These are phyloP conservation scores for Nothocercus nigrocapillus DNA, from an alignment of 2,113 vertebrate genomes.

Conservation along the genomic window DNA sequence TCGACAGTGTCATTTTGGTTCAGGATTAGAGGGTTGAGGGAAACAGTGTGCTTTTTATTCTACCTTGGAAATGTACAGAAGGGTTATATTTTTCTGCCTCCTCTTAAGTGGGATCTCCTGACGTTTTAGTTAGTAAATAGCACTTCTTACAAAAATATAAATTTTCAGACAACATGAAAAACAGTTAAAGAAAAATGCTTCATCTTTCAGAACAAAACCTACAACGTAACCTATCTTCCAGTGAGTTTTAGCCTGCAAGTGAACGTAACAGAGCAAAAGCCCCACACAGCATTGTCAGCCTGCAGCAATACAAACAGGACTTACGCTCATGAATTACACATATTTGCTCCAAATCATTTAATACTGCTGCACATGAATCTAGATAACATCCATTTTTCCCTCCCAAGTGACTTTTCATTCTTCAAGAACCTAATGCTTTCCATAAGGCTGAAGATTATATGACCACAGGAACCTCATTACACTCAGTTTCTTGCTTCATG, in stretches of 20 bases:
- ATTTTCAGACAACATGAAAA: conserved; percentile 15
- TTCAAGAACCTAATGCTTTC: not conserved
- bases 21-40: not conserved
- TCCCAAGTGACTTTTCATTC: not conserved
- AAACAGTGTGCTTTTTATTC: conserved; percentile 19
- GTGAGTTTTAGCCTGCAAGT: not conserved
- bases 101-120: conserved; percentile 12
- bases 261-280: not conserved
- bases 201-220: not conserved
- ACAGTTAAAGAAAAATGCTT: not conserved
- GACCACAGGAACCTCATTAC: not conserved
- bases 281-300: not conserved
- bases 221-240: not conserved
- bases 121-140: conserved; percentile 11
- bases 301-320: not conserved
- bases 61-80: not conserved
- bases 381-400: not conserved
- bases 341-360: not conserved
- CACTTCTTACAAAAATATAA: conserved; percentile 60
- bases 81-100: not conserved
- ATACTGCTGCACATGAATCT: not conserved
- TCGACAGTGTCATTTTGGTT: not conserved
- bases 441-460: not conserved
- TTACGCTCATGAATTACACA: not conserved
- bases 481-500: not conserved